Conservation (phyloP, 2,888 invertebrate genomes). For the Chaetogeoica ovagalla region DNA sequence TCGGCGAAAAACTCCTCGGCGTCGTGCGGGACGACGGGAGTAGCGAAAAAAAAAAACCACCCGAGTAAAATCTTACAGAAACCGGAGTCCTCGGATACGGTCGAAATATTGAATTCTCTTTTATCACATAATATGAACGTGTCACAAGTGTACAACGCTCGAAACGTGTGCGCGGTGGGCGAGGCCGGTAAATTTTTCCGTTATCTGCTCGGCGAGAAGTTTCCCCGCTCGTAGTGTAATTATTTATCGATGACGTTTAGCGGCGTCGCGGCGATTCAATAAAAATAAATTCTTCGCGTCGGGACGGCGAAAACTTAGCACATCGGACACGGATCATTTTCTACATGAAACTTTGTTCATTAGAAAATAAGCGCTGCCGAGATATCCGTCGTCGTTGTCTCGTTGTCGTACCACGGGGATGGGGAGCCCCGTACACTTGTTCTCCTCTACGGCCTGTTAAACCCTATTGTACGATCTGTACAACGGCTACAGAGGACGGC, state of each 20-base stretch:
- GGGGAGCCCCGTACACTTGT: no score
- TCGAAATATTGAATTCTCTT: neutral
- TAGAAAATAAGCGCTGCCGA: neutral
- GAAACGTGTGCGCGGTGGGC: neutral
- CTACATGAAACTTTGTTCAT: constrained; percentile 41
- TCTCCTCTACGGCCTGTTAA: neutral
- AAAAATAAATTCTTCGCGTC: constrained; percentile 1
- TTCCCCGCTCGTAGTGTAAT: neutral
- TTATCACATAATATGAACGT: neutral
- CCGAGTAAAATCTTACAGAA: neutral
- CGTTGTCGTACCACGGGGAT: neutral
- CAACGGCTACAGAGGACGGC: neutral
- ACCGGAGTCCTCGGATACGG: neutral
- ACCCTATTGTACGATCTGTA: neutral
- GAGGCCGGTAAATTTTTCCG: neutral
- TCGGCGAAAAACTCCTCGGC: constrained; percentile 10
- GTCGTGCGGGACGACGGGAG: neutral
- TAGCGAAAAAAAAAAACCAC: neutral
- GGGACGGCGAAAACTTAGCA: neutral
- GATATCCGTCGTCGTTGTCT: neutral
- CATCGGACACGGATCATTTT: constrained; percentile 35
- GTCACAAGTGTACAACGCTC: no score
- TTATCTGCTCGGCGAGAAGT: neutral
- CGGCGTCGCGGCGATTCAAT: constrained; percentile 1
- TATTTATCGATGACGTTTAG: neutral